Evolutionary conservation across 1,140 invertebrate genomes (phyloP).

Genomic region (Tachypleus tridentatus): DNA sequence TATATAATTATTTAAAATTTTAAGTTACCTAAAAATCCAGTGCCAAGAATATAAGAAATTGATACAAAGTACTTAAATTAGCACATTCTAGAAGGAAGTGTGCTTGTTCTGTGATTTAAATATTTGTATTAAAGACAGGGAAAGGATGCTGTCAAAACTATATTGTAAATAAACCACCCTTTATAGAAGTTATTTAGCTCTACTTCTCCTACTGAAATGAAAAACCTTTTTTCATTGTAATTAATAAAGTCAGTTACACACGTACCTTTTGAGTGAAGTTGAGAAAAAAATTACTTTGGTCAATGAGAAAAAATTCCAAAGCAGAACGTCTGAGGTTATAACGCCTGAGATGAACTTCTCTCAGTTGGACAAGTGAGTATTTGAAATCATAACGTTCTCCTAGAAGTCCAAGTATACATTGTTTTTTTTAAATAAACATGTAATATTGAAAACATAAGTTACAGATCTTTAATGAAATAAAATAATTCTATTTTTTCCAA

Average conservation of each 20-base stretch:
- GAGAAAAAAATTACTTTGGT: conserved; percentile 54
- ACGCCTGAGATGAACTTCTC: conserved; percentile 49
- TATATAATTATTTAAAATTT: too few species aligned
- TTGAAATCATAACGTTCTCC: conserved; percentile 33
- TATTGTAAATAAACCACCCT: too few species aligned
- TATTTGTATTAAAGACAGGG: too few species aligned
- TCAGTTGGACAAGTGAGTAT: conserved; percentile 42
- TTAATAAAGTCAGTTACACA: not conserved
- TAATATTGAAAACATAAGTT: conserved; percentile 21
- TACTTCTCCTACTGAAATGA: too few species aligned
- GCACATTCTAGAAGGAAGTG: too few species aligned
- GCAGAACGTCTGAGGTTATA: conserved; percentile 51
- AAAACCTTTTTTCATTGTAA: too few species aligned
- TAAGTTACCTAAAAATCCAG: too few species aligned
- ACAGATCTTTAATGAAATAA: conserved; percentile 29
- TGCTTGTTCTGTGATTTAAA: too few species aligned
- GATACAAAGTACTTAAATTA: too few species aligned
- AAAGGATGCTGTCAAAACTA: too few species aligned
- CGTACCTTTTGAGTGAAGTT: conserved; percentile 50
- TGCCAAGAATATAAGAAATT: too few species aligned
- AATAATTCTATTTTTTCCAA: conserved; percentile 27
- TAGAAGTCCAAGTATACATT: conserved; percentile 17
- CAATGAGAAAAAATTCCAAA: conserved; percentile 50
- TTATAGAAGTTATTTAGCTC: too few species aligned
- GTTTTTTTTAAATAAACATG: conserved; percentile 9